Base-by-base conservation (phyloP, 2,797 vertebrate genomes). In the Podargus strigoides region DNA sequence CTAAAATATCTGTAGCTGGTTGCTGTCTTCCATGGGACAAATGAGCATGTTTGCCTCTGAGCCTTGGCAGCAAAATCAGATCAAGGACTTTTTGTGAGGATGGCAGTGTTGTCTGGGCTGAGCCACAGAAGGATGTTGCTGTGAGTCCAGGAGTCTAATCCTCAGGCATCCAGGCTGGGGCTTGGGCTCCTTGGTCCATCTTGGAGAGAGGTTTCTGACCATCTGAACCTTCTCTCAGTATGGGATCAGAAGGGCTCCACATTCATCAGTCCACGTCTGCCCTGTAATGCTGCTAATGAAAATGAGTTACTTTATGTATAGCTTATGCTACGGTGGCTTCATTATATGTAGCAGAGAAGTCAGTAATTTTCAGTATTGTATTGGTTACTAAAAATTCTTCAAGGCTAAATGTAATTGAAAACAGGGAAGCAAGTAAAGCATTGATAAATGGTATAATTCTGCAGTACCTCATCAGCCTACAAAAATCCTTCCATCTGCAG, bases 31-130 rank as follows among this genome's bases (percentile, higher is more conserved):
- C 47, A n/a, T 24, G 67, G 53, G 10, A 82, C 42, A 55, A 50
- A 41, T 0, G 1, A 74, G 3, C 12, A 7, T 5, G 10, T 39
- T 88, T 6, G 0, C 28, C 21, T 76, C 32, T 32, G 23, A 70
- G 27, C 47, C 20, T 12, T 55, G 12, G 39, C 55, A 89, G 37
- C 39, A 76, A 92, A 91, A 85, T 7, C 36, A 34, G 23, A 52
- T 5, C 34, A 44, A 70, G 32, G 41, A 73, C n/a, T 66, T 62
- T 42, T 41, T 28, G 26, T 59, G 26, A 55, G 9, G 22, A 8
- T 19, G 20, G 22, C 30, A 47, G 10, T 36, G 69, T n/a, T 42
- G 8, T 22, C 23, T 52, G 24, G 14, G 13, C 22, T 24, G 36
- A 87, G n/a, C 22, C 23, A 23, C 12, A 32, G 15, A 3, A 67